These are phyloP conservation scores for Apis dorsata DNA, from an alignment of 1,140 invertebrate species.

Conservation along the genomic window DNA sequence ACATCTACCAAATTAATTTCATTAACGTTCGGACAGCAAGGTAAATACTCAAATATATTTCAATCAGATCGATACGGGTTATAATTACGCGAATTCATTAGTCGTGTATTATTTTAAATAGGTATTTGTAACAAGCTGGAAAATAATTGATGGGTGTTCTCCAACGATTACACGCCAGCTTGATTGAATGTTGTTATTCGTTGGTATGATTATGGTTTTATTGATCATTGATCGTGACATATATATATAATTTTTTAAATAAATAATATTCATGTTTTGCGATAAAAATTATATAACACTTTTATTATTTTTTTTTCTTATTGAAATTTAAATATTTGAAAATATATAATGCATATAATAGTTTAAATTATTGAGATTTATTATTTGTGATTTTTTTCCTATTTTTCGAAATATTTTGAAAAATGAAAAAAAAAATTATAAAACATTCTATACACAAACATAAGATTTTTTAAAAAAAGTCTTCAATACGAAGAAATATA, in stretches of 20 bases:
- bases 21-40: conserved; percentile 33
- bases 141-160: conserved; percentile 41
- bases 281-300: neutral
- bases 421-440: no score
- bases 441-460: no score
- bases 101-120: conserved; percentile 35
- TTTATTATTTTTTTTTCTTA: no score
- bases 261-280: no score
- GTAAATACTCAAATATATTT: conserved; percentile 46
- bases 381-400: no score
- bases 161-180: conserved; percentile 1
- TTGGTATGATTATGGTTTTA: neutral
- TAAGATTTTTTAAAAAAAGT: no score
- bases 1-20: conserved; percentile 42
- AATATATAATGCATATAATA: no score
- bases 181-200: conserved; percentile 25
- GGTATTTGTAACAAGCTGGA: conserved; percentile 23
- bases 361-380: no score
- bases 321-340: no score
- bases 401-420: no score
- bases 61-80: conserved; percentile 6
- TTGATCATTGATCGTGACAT: neutral
- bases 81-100: conserved; percentile 44
- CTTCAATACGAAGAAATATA: no score
- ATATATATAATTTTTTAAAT: no score